Evolutionary conservation across 2,797 vertebrate genomes (phyloP).

Genomic region (Otolemur crassicaudatus): DNA sequence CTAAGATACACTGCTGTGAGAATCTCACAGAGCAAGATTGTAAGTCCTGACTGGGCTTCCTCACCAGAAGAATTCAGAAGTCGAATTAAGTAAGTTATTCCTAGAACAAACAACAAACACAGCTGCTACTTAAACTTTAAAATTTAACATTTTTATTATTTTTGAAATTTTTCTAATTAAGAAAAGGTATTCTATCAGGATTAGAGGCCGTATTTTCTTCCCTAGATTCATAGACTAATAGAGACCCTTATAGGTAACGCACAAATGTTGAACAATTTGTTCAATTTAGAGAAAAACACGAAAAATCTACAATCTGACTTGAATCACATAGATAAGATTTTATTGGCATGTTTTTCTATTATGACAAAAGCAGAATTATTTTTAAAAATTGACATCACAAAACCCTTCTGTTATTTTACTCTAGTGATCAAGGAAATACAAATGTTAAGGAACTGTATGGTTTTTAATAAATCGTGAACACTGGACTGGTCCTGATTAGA

Average conservation of each 20-base stretch:
- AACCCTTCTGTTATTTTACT: slow-evolving; percentile 39
- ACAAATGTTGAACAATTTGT: slow-evolving; percentile 8
- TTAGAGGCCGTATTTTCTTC: slow-evolving; percentile 48
- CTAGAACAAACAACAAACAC: slow-evolving; percentile 84
- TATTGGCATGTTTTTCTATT: not conserved
- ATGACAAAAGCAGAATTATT: slow-evolving; percentile 49
- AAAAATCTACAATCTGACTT: not conserved
- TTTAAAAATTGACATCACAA: slow-evolving; percentile 35
- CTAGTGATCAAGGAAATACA: slow-evolving; percentile 31
- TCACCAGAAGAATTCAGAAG: slow-evolving; percentile 95
- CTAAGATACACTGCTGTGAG: slow-evolving; percentile 97
- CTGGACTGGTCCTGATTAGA: slow-evolving; percentile 5
- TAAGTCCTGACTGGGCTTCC: slow-evolving; percentile 94
- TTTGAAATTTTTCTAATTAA: slow-evolving; percentile 49
- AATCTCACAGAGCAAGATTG: slow-evolving; percentile 96
- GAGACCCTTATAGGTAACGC: not conserved
- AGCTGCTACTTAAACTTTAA: not conserved
- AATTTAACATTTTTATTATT: slow-evolving; percentile 39
- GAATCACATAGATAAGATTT: slow-evolving; percentile 28
- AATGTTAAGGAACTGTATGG: slow-evolving; percentile 38
- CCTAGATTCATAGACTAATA: slow-evolving; percentile 22
- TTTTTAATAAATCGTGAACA: not conserved
- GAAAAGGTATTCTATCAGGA: slow-evolving; percentile 23
- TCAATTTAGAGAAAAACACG: slow-evolving; percentile 39
- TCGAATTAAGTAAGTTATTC: slow-evolving; percentile 91